A percentile compares a stretch with the other conserved stretches of the same genome.
Evolutionary conservation across 2,888 invertebrate species (phyloP).

Genomic region (Keiferia lycopersicella): DNA sequence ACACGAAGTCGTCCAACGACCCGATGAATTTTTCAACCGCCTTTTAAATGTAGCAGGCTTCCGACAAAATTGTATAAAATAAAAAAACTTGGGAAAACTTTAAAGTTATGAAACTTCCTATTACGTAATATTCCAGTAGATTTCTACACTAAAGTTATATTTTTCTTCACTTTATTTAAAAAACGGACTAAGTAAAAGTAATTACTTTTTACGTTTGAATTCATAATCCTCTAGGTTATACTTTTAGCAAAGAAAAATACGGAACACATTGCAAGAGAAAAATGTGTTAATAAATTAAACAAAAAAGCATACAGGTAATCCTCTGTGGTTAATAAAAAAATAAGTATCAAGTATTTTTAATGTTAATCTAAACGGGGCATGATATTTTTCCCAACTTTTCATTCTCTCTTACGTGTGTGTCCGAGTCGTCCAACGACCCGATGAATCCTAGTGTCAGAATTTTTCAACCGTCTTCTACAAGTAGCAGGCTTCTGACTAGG

Average conservation of each 20-base stretch:
- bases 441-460: no score
- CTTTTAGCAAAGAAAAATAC: background rate
- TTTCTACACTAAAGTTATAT: no score
- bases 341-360: background rate
- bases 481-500: no score
- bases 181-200: background rate
- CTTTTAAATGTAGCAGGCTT: no score
- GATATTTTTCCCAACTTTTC: no score
- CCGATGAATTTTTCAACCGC: no score
- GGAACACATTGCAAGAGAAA: background rate
- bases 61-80: no score
- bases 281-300: background rate
- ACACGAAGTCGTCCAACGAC: no score
- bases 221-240: background rate
- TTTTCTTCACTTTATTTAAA: no score
- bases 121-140: background rate
- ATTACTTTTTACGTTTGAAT: background rate
- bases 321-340: background rate
- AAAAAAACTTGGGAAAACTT: background rate
- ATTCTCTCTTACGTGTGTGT: no score
- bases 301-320: background rate
- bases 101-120: background rate
- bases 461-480: no score
- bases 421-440: no score
- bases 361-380: background rate